phyloP scores from a whole-genome alignment of 2,797 vertebrate species.

The Fratercula arctica region DNA sequence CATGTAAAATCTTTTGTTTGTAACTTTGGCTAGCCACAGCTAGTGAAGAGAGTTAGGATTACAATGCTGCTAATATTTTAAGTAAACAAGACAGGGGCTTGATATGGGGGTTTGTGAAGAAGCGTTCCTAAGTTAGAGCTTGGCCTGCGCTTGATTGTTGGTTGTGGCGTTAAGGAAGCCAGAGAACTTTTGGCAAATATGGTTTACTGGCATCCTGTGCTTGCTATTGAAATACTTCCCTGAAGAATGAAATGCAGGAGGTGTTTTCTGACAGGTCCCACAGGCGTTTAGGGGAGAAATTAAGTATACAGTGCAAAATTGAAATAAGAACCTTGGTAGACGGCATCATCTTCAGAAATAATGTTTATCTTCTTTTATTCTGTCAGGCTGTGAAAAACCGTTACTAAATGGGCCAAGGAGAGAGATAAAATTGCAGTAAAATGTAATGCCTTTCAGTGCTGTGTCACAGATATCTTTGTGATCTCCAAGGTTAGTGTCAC shows the following conservation, averaged over 20 bases:
- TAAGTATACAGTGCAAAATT: background rate
- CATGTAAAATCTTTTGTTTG: background rate
- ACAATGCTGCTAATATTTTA: background rate
- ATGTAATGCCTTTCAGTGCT: background rate
- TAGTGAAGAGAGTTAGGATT: background rate
- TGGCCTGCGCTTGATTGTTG: too few species aligned
- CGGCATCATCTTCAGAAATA: background rate
- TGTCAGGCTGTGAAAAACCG: background rate
- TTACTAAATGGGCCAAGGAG: background rate
- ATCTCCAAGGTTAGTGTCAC: background rate
- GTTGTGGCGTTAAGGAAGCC: background rate
- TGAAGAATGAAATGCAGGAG: background rate
- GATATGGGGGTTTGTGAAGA: background rate
- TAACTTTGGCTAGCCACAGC: background rate
- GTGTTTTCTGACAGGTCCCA: background rate
- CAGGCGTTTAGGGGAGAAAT: background rate
- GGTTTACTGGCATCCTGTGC: background rate
- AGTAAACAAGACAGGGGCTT: background rate
- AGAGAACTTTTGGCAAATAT: background rate
- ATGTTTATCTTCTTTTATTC: background rate
- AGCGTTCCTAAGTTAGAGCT: background rate
- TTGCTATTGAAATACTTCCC: background rate
- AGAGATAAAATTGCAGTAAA: background rate
- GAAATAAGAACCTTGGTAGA: background rate
- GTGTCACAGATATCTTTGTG: background rate